Percentiles rank a stretch among this genome's conserved stretches.
phyloP scores from a whole-genome alignment of 2,797 vertebrate genomes.

The Platyrinchus mystaceus region DNA sequence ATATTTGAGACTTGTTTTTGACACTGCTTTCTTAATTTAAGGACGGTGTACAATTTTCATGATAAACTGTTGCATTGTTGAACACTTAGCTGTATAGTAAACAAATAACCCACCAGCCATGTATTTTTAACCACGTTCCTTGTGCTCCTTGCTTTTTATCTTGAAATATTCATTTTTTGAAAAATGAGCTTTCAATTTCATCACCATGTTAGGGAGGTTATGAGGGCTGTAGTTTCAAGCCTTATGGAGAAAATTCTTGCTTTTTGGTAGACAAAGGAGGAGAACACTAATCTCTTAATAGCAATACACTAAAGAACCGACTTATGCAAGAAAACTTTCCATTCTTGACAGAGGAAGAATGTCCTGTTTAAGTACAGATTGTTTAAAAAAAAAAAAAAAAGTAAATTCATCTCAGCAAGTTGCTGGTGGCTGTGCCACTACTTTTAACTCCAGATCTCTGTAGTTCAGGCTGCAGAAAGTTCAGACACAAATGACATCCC shows the following conservation, averaged over 20 bases:
- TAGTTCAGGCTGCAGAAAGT: background rate
- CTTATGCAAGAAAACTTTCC: background rate
- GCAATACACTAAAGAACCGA: background rate
- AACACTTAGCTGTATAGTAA: background rate
- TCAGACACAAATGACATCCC: background rate
- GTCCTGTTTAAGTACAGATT: background rate
- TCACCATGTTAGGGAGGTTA: background rate
- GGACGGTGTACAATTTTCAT: background rate
- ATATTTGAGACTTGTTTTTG: background rate
- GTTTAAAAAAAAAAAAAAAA: background rate
- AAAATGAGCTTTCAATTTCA: background rate
- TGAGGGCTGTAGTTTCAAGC: background rate
- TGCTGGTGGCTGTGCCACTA: too few relatives aligned
- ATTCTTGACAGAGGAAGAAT: background rate
- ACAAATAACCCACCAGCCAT: background rate
- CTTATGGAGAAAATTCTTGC: background rate
- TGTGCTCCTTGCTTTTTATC: background rate
- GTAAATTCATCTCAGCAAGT: background rate
- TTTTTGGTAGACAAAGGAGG: background rate
- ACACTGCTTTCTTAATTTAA: background rate
- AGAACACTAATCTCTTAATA: fast-evolving
- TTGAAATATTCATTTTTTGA: background rate
- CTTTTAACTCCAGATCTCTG: background rate
- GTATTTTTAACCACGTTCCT: background rate
- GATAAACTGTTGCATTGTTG: background rate